Conservation (phyloP, 2,797 vertebrate genomes). For the Clarias pachynema region DNA sequence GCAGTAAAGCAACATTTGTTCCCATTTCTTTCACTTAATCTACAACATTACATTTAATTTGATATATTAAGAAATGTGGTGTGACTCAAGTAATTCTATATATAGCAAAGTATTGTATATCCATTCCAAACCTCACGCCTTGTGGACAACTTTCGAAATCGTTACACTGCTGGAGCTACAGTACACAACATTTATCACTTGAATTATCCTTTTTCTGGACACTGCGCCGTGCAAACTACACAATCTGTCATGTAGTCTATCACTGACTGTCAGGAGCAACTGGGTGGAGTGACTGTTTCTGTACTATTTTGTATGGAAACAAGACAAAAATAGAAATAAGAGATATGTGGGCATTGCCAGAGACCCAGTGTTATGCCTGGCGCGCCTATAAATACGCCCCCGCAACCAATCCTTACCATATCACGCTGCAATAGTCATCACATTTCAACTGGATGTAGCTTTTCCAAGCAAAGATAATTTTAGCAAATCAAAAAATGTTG, state of each 20-base stretch:
- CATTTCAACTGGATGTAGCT: not conserved
- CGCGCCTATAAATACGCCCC: not conserved
- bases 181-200: not conserved
- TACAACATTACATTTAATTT: too few species aligned
- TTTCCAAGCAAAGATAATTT: not conserved
- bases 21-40: too few species aligned
- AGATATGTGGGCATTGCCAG: not conserved
- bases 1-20: too few species aligned
- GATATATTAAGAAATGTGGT: too few species aligned
- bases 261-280: not conserved
- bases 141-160: not conserved
- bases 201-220: not conserved
- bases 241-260: not conserved
- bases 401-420: not conserved
- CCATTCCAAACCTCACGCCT: not conserved
- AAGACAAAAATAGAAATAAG: not conserved
- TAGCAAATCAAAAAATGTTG: not conserved
- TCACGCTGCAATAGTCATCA: not conserved
- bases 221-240: not conserved
- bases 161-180: not conserved
- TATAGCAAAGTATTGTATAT: not conserved
- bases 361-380: not conserved
- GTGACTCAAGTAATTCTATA: too few species aligned
- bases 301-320: not conserved
- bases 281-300: not conserved